A percentile compares a stretch with the other conserved stretches of the same genome.
Evolutionary conservation across 1,140 invertebrate genomes (phyloP).

Genomic region (Atopsyche davidsoni): DNA sequence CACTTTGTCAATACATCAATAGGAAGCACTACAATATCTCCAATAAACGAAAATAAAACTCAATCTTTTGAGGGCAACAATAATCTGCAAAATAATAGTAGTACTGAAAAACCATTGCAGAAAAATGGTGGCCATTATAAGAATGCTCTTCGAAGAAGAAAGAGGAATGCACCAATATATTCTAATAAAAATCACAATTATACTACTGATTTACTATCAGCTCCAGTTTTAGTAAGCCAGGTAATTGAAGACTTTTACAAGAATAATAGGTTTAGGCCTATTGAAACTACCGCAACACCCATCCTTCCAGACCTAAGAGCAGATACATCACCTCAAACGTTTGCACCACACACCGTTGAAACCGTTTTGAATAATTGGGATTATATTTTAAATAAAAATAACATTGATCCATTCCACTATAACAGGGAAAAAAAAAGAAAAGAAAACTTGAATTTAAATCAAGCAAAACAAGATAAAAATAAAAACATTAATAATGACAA

Average conservation of each 20-base stretch:
- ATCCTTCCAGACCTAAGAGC: slow-evolving; percentile 20
- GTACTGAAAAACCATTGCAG: slow-evolving; percentile 2
- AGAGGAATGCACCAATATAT: background rate
- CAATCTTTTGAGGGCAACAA: background rate
- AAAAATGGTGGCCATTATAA: slow-evolving; percentile 26
- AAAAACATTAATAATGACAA: slow-evolving; percentile 7
- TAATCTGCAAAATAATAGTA: background rate
- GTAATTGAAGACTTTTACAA: slow-evolving; percentile 16
- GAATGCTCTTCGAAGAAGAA: slow-evolving; percentile 19
- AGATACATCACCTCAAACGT: slow-evolving; percentile 19
- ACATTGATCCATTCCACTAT: no score
- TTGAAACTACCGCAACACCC: slow-evolving; percentile 10
- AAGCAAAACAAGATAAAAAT: background rate
- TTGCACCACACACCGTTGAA: slow-evolving; percentile 4
- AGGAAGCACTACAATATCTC: background rate
- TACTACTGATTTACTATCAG: slow-evolving; percentile 22
- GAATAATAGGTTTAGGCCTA: slow-evolving; percentile 11
- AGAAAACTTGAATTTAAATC: no score
- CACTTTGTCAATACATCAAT: slow-evolving; percentile 2
- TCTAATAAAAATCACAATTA: slow-evolving; percentile 3
- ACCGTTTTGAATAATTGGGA: no score
- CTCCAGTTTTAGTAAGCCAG: slow-evolving; percentile 20
- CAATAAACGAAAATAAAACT: slow-evolving; percentile 3
- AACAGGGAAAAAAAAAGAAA: slow-evolving; percentile 3
- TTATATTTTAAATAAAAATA: no score